Base-by-base conservation (phyloP, 2,797 vertebrate genomes). In the Malurus splendens region DNA sequence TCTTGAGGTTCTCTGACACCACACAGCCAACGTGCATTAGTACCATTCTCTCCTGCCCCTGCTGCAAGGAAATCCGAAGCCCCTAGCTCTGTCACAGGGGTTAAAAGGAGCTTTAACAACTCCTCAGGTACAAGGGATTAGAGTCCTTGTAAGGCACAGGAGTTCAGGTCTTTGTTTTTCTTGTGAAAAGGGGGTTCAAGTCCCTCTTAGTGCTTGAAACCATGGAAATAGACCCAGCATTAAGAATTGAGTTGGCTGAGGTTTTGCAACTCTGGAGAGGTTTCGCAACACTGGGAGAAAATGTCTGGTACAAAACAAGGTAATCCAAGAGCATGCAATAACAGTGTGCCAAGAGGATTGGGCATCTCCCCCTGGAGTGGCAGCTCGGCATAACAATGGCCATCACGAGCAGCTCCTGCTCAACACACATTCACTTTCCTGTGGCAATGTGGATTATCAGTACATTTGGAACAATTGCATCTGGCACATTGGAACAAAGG, bases 381-480 rank as follows among this genome's bases (percentile, higher is more conserved):
- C 38, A 61, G 47, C 57, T 51, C 13, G 4, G 47, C 57, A 52
- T 28, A 39, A 24, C 0, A 3, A 12, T 7, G 38, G 36, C 27
- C 61, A 20, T 32, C n/a, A 32, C 0, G 1, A 50, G 70, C 36
- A 67, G 24, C n/a, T 67, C 32, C 76, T 50, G 27, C 38, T 25
- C 6, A 22, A 25, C 19, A 38, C 36, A 25, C 15, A 44, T 16
- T 9, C 55, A 18, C 36, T 25, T 22, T 68, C 24, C 36, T 1
- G 0, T 20, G 3, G 42, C 2, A 3, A 9, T 55, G 27, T 32
- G 68, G 18, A 18, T 50, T 10, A 15, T 24, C 38, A 76, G 48
- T 48, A 12, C 0, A 0, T 60, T 42, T 54, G 75, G 67, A 42
- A 60, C 3, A 1, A 47, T 2, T 23, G 30, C 52, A 16, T 25